Evolutionary conservation across 1,140 invertebrate genomes (phyloP).

Genomic region (Lutraria rhynchaena): DNA sequence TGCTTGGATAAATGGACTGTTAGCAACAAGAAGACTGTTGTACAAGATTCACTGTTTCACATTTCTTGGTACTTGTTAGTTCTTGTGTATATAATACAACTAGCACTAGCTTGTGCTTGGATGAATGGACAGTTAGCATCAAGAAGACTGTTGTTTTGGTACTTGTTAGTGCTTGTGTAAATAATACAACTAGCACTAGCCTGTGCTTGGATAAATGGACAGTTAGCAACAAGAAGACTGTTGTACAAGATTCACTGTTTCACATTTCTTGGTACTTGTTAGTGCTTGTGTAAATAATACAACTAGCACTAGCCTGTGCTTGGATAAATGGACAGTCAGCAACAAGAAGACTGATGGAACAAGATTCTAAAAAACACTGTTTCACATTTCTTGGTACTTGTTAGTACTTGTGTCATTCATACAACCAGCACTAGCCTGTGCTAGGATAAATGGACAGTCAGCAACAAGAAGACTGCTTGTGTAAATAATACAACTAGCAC

Average conservation of each 20-base stretch:
- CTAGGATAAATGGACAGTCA: background rate
- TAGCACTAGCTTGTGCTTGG: no score
- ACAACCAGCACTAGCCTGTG: no score
- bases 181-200: no score
- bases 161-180: no score
- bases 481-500: constrained; percentile 14
- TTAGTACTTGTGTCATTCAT: no score
- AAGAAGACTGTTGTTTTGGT: no score
- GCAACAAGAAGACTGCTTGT: constrained; percentile 6
- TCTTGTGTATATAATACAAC: background rate
- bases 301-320: no score
- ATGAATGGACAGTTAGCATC: no score
- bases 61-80: constrained; percentile 8
- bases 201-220: no score
- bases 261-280: constrained; percentile 7
- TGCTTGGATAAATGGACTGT: background rate
- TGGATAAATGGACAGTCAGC: background rate
- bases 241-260: no score
- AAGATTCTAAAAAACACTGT: background rate
- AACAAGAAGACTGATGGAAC: constrained; percentile 1
- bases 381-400: constrained; percentile 16
- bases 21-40: background rate
- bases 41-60: background rate
- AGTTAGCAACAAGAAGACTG: no score
- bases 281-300: no score